phyloP scores from a whole-genome alignment of 2,888 invertebrate genomes.

The Sceliomorpha sp. region DNA sequence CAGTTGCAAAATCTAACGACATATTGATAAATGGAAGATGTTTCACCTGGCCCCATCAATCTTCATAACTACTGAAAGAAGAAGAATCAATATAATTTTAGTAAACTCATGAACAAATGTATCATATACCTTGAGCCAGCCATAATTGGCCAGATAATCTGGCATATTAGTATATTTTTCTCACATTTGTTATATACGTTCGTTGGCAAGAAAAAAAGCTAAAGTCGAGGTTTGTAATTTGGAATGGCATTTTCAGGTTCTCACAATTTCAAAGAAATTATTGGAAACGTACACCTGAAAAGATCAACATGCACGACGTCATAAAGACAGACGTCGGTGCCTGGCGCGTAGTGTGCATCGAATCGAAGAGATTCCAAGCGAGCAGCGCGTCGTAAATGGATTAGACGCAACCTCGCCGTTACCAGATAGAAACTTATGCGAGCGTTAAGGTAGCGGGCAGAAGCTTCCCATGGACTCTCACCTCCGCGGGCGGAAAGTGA shows the following conservation, averaged over 20 bases:
- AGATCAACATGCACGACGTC: constrained; percentile 17
- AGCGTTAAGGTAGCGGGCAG: constrained; percentile 71
- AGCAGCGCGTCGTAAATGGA: constrained; percentile 38
- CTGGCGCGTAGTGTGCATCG: constrained; percentile 10
- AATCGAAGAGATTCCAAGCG: constrained; percentile 14
- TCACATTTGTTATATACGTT: no score
- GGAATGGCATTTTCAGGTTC: constrained; percentile 39
- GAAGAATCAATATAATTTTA: no score
- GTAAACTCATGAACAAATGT: no score
- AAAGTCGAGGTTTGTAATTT: constrained; percentile 32
- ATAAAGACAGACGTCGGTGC: constrained; percentile 26
- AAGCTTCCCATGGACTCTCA: constrained; percentile 80
- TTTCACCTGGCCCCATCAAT: no score
- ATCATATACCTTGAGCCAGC: no score
- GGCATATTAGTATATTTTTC: no score
- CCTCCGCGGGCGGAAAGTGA: constrained; percentile 78
- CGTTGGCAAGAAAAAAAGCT: no score
- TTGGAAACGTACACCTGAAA: constrained; percentile 25
- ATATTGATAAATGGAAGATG: no score
- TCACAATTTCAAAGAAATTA: constrained; percentile 27
- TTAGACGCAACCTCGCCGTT: constrained; percentile 43
- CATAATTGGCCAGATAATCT: no score
- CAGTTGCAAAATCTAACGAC: no score
- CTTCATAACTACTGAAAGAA: no score
- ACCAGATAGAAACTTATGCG: constrained; percentile 50